Base-by-base conservation (phyloP, 2,797 vertebrate species). In the Fistularia commersonii region DNA sequence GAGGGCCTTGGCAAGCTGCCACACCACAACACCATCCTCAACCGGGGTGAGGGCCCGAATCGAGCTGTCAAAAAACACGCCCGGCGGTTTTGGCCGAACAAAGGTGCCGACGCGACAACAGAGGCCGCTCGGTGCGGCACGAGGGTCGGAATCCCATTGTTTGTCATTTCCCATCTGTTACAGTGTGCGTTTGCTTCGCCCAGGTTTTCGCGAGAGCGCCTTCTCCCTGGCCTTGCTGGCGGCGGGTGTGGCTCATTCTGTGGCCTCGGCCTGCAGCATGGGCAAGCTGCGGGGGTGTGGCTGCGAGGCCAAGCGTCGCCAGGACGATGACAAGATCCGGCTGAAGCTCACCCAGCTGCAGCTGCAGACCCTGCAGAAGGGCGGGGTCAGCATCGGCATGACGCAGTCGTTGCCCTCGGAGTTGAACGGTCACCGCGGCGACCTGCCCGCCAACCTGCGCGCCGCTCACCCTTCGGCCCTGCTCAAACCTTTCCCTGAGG, bases 221-320 rank as follows among this genome's bases (percentile, higher is more conserved):
- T 96, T 96, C 82, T 92, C 93, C 38, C 83, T 94, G 85, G 94
- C 95, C 8, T 76, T 97, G 85, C 72, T 96, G 86, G 93, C 95
- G 7, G 95, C 95, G 45, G 95, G 95, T 41, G 94, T 96, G 79
- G 93, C 93, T 66, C 95, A 97, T 32, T 93, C 94, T 0, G 95
- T 97, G 58, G 94, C 94, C 45, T 92, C 93, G 0, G 94, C 95
- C 70, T 97, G 95, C 85, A 96, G 95, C 80, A 84, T 96, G 85
- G 95, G 95, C 58, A 95, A 94, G 81, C 87, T 97, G 78, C 90
- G 85, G 35, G 92, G 92, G 53, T 97, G 95, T 11, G 92, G 94
- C 73, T 97, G 94, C 0, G 90, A 92, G 64, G 88, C 89, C 72
- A 93, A 94, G 81, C 92, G 91, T 36, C 88, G 85, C 36, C 87